Percentiles rank a stretch among this genome's conserved stretches.
These are phyloP conservation scores for Drosophila atroscutellata DNA, from an alignment of 2,888 invertebrate species.

Conservation along the genomic window DNA sequence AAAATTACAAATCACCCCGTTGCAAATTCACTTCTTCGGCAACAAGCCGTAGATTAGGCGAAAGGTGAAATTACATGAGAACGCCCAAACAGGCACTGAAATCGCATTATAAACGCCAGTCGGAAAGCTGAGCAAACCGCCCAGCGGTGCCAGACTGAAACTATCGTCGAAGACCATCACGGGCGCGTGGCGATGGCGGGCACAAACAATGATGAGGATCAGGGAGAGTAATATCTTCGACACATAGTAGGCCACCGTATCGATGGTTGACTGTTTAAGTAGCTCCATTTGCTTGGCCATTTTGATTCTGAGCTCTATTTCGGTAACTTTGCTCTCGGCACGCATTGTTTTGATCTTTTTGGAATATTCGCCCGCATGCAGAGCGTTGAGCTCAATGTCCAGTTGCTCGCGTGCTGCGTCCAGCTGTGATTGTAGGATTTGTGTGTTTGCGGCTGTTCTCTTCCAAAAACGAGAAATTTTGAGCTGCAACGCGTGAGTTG, in stretches of 20 bases:
- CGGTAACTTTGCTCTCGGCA: slow-evolving; percentile 76
- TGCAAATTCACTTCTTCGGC: slow-evolving; percentile 51
- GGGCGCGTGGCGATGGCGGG: slow-evolving; percentile 85
- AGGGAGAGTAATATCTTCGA: slow-evolving; percentile 83
- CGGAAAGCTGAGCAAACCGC: slow-evolving; percentile 86
- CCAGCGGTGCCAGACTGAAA: slow-evolving; percentile 85
- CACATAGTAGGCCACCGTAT: slow-evolving; percentile 82
- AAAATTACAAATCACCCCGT: slow-evolving; percentile 7
- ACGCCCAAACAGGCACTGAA: slow-evolving; percentile 86
- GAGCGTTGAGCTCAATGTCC: slow-evolving; percentile 54
- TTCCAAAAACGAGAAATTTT: slow-evolving; percentile 68
- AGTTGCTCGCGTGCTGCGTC: slow-evolving; percentile 66
- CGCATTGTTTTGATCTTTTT: slow-evolving; percentile 77
- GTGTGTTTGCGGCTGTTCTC: background rate
- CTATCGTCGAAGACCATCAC: slow-evolving; percentile 85
- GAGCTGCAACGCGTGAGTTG: slow-evolving; percentile 41
- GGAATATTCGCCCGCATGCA: slow-evolving; percentile 74
- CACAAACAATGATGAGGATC: slow-evolving; percentile 82
- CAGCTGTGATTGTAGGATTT: slow-evolving; percentile 50
- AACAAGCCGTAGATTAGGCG: slow-evolving; percentile 73
- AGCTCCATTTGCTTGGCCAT: slow-evolving; percentile 48
- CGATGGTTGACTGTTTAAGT: slow-evolving; percentile 69
- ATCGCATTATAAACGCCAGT: slow-evolving; percentile 85
- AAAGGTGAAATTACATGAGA: slow-evolving; percentile 85
- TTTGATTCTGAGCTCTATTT: slow-evolving; percentile 58